Evolutionary conservation across 1,140 invertebrate genomes (phyloP).

Genomic region (Aphaenogaster floridana): DNA sequence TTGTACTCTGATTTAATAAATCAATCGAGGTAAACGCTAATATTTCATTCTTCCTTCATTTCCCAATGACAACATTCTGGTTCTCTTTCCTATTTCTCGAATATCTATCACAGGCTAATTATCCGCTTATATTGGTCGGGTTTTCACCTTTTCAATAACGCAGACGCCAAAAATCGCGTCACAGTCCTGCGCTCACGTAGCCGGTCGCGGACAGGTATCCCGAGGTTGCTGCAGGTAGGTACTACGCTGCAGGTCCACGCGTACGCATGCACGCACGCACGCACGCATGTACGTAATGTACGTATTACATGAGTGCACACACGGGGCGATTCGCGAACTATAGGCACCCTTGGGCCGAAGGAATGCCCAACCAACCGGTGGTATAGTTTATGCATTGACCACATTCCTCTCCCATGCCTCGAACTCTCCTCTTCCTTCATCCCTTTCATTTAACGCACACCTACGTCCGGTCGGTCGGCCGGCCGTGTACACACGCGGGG

Average conservation of each 20-base stretch:
- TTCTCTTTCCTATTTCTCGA: neutral
- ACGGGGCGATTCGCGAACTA: conserved; percentile 78
- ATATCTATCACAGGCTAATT: neutral
- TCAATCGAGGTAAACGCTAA: neutral
- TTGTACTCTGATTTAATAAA: neutral
- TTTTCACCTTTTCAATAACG: conserved; percentile 4
- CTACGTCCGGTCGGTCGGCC: conserved; percentile 69
- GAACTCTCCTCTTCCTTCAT: conserved; percentile 81
- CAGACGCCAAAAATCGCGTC: conserved; percentile 41
- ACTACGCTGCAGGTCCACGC: conserved; percentile 31
- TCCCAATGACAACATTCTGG: neutral
- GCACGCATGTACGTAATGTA: conserved; percentile 33
- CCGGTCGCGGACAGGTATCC: conserved; percentile 32
- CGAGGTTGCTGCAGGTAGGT: conserved; percentile 30
- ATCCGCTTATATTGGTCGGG: neutral
- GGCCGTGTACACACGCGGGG: conserved; percentile 34
- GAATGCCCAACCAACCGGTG: conserved; percentile 82
- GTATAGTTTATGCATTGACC: conserved; percentile 86
- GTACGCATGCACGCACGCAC: neutral
- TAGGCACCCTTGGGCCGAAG: conserved; percentile 80
- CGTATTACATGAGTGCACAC: conserved; percentile 64
- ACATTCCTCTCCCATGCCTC: conserved; percentile 86
- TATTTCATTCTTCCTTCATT: neutral
- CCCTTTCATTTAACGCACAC: conserved; percentile 82
- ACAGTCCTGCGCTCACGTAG: conserved; percentile 23